A percentile compares a stretch with the other conserved stretches of the same genome.
Evolutionary conservation across 2,888 invertebrate species (phyloP).

Genomic region (Adelphocoris suturalis): DNA sequence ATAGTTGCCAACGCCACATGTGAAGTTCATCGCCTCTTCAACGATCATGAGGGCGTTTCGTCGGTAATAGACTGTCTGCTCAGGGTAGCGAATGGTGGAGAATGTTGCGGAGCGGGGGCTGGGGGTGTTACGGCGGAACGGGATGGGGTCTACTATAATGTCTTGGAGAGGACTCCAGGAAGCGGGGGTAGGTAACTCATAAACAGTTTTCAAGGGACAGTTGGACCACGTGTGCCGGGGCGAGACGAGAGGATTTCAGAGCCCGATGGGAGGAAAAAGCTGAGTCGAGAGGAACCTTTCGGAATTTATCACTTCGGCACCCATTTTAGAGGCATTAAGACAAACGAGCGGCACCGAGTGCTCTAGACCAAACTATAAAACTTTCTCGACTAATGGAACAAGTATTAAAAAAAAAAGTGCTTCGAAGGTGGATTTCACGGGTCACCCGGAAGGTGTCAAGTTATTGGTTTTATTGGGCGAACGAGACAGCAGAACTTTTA

Average conservation of each 20-base stretch:
- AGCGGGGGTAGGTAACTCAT: conserved; percentile 3
- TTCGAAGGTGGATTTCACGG: conserved; percentile 1
- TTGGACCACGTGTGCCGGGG: conserved; percentile 23
- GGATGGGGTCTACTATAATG: background rate
- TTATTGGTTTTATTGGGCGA: background rate
- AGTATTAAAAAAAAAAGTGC: background rate
- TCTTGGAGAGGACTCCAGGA: background rate
- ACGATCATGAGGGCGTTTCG: conserved; percentile 28
- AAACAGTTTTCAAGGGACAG: conserved; percentile 46
- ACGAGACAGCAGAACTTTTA: too few relatives aligned
- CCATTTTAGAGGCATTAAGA: conserved; percentile 38
- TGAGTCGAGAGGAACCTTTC: conserved; percentile 24
- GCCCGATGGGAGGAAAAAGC: conserved; percentile 40
- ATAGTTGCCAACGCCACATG: conserved; percentile 15
- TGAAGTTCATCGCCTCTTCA: conserved; percentile 37
- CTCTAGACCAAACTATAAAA: conserved; percentile 50
- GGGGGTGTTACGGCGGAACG: background rate
- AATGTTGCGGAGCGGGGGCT: background rate
- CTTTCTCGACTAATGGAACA: conserved; percentile 26
- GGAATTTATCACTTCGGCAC: conserved; percentile 43
- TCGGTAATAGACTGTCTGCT: conserved; percentile 6
- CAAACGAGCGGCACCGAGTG: conserved; percentile 38
- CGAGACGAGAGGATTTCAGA: conserved; percentile 35
- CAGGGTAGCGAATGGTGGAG: background rate
- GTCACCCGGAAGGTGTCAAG: conserved; percentile 12